A percentile compares a stretch with the other conserved stretches of the same genome.
Conservation (phyloP, 2,113 vertebrate species). For the Oryzias woworae region DNA sequence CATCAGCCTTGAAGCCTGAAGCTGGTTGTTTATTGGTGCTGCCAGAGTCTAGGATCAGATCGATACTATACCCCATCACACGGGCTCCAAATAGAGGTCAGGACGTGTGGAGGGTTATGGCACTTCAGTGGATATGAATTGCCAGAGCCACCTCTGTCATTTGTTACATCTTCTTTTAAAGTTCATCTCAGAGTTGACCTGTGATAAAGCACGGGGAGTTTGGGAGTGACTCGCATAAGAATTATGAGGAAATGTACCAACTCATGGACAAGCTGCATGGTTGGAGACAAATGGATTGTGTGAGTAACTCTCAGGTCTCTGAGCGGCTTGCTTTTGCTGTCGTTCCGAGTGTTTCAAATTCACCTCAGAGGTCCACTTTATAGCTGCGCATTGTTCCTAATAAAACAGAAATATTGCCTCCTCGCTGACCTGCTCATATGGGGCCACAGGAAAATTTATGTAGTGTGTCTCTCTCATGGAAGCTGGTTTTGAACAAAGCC, state of each 20-base stretch:
- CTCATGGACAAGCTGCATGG: constrained; percentile 15
- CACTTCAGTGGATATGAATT: constrained; percentile 57
- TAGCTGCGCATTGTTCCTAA: constrained; percentile 63
- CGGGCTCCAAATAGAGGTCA: constrained; percentile 72
- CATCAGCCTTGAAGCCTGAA: constrained; percentile 72
- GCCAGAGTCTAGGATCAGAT: constrained; percentile 63
- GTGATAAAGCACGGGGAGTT: constrained; percentile 58
- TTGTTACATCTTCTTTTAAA: constrained; percentile 65
- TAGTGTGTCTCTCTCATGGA: constrained; percentile 50
- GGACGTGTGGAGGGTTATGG: constrained; percentile 65
- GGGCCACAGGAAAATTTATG: constrained; percentile 60
- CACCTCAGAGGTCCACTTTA: constrained; percentile 62
- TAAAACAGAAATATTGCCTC: constrained; percentile 74
- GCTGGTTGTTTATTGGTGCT: constrained; percentile 74
- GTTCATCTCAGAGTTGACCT: constrained; percentile 66
- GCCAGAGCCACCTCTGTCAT: constrained; percentile 40
- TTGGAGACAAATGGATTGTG: constrained; percentile 51
- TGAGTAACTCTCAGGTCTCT: constrained; percentile 54
- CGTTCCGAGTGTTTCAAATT: constrained; percentile 40
- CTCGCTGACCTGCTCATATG: constrained; percentile 67
- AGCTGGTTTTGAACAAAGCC: constrained; percentile 52
- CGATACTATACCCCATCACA: constrained; percentile 70
- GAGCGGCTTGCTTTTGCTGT: constrained; percentile 28
- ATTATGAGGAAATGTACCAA: constrained; percentile 45
- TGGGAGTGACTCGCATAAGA: constrained; percentile 34